Percentiles rank a stretch among this genome's conserved stretches.
Evolutionary conservation across 1,140 invertebrate species (phyloP).

Genomic region (Cydia strobilella): DNA sequence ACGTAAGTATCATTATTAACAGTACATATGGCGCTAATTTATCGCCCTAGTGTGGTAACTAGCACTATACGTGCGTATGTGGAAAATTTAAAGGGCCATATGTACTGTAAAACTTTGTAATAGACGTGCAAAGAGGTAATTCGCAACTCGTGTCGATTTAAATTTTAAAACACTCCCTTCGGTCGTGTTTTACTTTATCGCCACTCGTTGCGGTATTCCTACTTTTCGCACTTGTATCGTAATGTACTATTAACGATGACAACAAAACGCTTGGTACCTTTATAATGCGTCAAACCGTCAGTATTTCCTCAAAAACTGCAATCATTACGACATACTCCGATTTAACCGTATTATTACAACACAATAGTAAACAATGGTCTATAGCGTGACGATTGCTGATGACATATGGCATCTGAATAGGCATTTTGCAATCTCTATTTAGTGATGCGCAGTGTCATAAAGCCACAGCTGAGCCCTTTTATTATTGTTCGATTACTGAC

Average conservation of each 20-base stretch:
- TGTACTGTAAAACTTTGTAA: too few species aligned
- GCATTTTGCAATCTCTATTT: constrained; percentile 15
- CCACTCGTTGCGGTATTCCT: too few species aligned
- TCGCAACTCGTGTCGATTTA: too few species aligned
- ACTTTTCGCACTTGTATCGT: too few species aligned
- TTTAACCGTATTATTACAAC: constrained; percentile 20
- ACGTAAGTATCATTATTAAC: constrained; percentile 8
- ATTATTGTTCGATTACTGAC: neutral
- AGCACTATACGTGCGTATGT: too few species aligned
- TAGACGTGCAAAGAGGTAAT: too few species aligned
- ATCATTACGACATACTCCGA: neutral
- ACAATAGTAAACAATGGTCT: constrained; percentile 24
- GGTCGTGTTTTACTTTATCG: too few species aligned
- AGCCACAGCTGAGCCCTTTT: neutral
- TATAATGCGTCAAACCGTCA: neutral
- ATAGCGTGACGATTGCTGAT: constrained; percentile 12
- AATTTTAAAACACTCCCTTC: too few species aligned
- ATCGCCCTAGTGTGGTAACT: too few species aligned
- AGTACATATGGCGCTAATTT: too few species aligned
- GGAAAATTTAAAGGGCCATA: too few species aligned
- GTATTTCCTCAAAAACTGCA: constrained; percentile 4
- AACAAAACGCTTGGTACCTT: neutral
- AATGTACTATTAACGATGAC: too few species aligned
- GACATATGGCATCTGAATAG: constrained; percentile 26
- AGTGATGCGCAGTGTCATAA: neutral